phyloP scores from a whole-genome alignment of 2,888 invertebrate genomes.

The Caenorhabditis doughertyi region DNA sequence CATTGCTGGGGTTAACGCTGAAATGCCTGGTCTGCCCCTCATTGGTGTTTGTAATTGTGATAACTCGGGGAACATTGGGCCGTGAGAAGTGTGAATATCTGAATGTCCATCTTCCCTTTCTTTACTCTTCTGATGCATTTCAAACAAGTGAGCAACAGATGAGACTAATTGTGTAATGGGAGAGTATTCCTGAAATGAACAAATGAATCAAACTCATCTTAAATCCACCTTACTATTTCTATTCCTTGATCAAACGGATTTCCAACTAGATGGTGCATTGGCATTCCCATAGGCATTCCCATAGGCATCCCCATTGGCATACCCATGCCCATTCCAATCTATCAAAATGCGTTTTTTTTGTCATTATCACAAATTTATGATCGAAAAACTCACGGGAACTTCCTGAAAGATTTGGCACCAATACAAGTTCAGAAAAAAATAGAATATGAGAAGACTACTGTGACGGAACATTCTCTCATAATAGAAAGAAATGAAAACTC shows the following conservation, averaged over 20 bases:
- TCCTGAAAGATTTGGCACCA: slow-evolving; percentile 51
- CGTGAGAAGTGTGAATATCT: slow-evolving; percentile 5
- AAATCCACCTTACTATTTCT: slow-evolving; percentile 23
- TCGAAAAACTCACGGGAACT: slow-evolving; percentile 34
- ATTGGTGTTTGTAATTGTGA: slow-evolving; percentile 8
- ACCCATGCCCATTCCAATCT: slow-evolving; percentile 46
- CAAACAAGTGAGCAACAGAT: slow-evolving; percentile 56
- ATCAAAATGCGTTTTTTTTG: background rate
- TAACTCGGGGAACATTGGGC: slow-evolving; percentile 20
- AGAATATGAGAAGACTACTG: background rate
- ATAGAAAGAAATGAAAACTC: slow-evolving; percentile 1
- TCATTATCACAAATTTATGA: background rate
- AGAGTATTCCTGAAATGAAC: slow-evolving; percentile 50
- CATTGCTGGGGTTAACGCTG: background rate
- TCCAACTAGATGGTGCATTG: slow-evolving; percentile 42
- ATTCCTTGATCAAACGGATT: slow-evolving; percentile 54
- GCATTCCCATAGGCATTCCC: slow-evolving; percentile 29
- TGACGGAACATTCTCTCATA: slow-evolving; percentile 21
- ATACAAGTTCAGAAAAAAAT: background rate
- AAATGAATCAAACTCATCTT: background rate
- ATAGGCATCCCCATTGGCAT: slow-evolving; percentile 26
- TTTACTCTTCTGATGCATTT: slow-evolving; percentile 54
- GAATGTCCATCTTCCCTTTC: slow-evolving; percentile 26
- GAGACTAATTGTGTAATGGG: slow-evolving; percentile 62
- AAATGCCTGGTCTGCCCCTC: slow-evolving; percentile 10